Conservation (phyloP, 2,797 vertebrate species). For the Cirrhinus mrigala region DNA sequence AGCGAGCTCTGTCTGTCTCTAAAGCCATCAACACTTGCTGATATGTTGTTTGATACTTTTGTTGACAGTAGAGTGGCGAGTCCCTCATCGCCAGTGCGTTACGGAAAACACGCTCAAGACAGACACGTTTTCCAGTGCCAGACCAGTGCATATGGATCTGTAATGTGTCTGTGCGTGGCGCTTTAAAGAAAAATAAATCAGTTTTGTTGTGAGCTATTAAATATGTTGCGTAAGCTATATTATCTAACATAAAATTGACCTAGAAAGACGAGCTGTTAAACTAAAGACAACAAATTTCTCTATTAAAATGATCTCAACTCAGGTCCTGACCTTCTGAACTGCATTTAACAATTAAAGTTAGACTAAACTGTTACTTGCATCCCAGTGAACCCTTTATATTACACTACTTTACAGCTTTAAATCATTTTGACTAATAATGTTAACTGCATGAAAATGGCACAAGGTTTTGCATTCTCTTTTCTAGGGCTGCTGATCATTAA, state of each 20-base stretch:
- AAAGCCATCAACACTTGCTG: slow-evolving; percentile 28
- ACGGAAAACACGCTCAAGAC: not conserved
- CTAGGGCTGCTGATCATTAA: not conserved
- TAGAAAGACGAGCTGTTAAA: not conserved
- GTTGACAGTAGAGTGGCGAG: not conserved
- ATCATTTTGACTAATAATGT: not conserved
- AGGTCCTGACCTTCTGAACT: not conserved
- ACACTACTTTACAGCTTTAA: not conserved
- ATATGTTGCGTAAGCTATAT: not conserved
- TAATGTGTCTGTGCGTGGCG: not conserved
- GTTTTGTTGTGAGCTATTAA: not conserved
- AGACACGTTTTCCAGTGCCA: not conserved
- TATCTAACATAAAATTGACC: not conserved
- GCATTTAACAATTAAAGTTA: not conserved
- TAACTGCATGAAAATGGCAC: not conserved
- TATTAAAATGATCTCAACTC: not conserved
- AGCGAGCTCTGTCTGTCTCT: slow-evolving; percentile 5
- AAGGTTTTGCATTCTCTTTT: not conserved
- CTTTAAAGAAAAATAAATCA: too few species aligned
- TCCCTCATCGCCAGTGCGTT: slow-evolving; percentile 8
- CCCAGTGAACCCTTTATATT: not conserved
- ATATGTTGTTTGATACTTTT: slow-evolving; percentile 3
- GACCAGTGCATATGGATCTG: not conserved
- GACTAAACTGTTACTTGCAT: not conserved
- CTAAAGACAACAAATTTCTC: not conserved